Conservation (phyloP, 2,113 vertebrate genomes). For the Microtus oregoni region DNA sequence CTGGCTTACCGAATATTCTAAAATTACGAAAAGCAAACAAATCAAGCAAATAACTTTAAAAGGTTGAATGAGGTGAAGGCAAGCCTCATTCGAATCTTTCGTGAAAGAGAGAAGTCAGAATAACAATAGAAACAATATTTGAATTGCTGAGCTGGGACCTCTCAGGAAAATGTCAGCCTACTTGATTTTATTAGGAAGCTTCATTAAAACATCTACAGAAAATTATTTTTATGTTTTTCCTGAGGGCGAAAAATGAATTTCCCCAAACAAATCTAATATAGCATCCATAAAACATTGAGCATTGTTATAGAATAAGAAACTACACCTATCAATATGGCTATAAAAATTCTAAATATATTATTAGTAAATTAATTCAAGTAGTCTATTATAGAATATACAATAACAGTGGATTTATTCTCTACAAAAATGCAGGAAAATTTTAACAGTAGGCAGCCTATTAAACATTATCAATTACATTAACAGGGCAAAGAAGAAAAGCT, state of each 20-base stretch:
- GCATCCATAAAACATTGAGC: background rate
- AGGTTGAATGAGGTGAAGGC: background rate
- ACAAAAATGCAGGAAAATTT: background rate
- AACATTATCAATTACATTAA: background rate
- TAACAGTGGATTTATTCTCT: slow-evolving; percentile 40
- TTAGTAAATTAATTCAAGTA: slow-evolving; percentile 56
- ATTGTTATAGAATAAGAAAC: slow-evolving; percentile 35
- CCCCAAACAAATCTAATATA: background rate
- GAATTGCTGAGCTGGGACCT: background rate
- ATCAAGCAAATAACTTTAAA: slow-evolving; percentile 33
- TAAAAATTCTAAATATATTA: slow-evolving; percentile 58
- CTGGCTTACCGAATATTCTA: background rate
- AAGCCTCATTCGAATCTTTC: background rate
- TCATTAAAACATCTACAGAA: slow-evolving; percentile 45
- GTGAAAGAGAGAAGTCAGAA: slow-evolving; percentile 40
- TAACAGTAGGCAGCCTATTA: slow-evolving; percentile 27
- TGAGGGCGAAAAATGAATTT: slow-evolving; percentile 12
- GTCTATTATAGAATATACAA: slow-evolving; percentile 31
- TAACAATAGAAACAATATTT: background rate
- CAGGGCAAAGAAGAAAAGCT: slow-evolving; percentile 19
- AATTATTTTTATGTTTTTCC: slow-evolving; percentile 37
- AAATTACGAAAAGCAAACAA: background rate
- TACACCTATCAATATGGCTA: slow-evolving; percentile 32
- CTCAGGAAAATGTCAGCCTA: slow-evolving; percentile 24
- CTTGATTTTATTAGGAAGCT: slow-evolving; percentile 24